These are phyloP conservation scores for Nycticryphes semicollaris DNA, from an alignment of 2,113 vertebrate genomes.

Conservation along the genomic window DNA sequence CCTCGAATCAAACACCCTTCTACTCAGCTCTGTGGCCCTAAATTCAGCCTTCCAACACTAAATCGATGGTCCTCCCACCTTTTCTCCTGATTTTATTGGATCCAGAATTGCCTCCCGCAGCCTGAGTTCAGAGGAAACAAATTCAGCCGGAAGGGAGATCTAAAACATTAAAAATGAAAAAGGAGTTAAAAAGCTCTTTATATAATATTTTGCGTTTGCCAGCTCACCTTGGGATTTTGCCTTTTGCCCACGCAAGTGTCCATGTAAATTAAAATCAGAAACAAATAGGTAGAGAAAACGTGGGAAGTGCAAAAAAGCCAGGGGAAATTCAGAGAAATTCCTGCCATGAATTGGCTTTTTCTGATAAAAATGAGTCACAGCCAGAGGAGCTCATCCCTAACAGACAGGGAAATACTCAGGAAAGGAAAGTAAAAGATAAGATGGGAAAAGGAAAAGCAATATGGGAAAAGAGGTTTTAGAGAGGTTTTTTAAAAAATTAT, in stretches of 20 bases:
- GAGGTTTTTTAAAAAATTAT: neutral
- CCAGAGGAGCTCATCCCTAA: neutral
- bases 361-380: neutral
- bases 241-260: neutral
- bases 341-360: neutral
- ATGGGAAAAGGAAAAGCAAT: neutral
- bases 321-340: neutral
- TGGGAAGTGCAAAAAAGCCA: neutral
- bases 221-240: slow-evolving; percentile 12
- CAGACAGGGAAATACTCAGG: neutral
- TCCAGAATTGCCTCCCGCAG: neutral
- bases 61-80: neutral
- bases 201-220: neutral
- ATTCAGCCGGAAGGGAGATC: neutral
- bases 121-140: neutral
- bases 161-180: slow-evolving; percentile 19
- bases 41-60: neutral
- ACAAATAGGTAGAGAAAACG: neutral
- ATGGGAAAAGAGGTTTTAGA: neutral
- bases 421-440: neutral
- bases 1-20: neutral
- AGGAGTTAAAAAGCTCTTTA: neutral
- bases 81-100: neutral
- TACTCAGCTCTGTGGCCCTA: neutral
- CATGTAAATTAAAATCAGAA: slow-evolving; percentile 39